Base-by-base conservation (phyloP, 1,140 invertebrate genomes). In the Galleria mellonella region DNA sequence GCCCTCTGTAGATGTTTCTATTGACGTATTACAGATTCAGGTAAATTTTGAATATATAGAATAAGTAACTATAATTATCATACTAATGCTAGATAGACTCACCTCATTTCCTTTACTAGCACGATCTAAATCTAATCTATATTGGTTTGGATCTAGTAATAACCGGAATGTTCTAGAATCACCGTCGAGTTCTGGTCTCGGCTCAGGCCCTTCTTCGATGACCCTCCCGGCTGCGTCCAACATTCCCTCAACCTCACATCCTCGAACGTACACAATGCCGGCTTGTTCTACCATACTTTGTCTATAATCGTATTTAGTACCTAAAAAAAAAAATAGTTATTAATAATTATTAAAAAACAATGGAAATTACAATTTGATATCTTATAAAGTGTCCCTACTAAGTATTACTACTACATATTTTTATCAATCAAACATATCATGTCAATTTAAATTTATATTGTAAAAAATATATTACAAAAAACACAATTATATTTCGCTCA, bases 171-270 rank as follows among this genome's bases (percentile, higher is more conserved):
- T 98, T 52, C 98, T 89, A 7, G 91, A 90, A 64, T 99, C 97
- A 0, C 97, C 97, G 0, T 92, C 91, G 32, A 99, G 81, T 51
- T 92, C 87, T 0, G 96, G 96, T 50, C 92, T 89, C 0, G 96
- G 96, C 57, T 98, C 96, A 0, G 96, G 94, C 0, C 95, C 96
- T 85, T 99, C 98, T 83, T 99, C 98, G 43, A 99, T 98, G 1
- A 99, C 94, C 55, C 97, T 90, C 0, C 98, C 98, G 55, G 95
- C 94, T 11, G 92, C 92, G 78, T 99, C 97, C n/a, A 99, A 81
- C 95, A 99, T 97, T 9, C 98, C 98, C 86, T 99, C 98, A 13
- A 99, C 92, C 87, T 99, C 98, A 87, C 98, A 99, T 0, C 98
- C 98, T 30, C 98, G 89, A 0, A 99, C 96, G 72, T 92, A 96